A percentile compares a stretch with the other conserved stretches of the same genome.
These are phyloP conservation scores for Holocentrus rufus DNA, from an alignment of 2,797 vertebrate genomes.

Conservation along the genomic window DNA sequence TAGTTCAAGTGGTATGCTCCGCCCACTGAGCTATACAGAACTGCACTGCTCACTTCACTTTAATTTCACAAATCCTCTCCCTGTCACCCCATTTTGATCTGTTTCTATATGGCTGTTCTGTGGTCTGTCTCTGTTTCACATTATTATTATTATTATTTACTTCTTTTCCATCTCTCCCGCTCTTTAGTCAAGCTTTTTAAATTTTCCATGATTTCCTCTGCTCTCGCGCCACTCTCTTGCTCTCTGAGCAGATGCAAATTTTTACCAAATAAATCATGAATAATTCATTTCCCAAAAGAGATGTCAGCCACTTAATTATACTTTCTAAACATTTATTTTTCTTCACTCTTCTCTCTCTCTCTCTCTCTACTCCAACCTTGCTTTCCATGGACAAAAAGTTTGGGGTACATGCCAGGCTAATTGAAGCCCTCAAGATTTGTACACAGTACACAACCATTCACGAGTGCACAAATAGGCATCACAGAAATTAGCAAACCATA, in stretches of 20 bases:
- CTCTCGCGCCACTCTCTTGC: constrained; percentile 44
- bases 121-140: constrained; percentile 36
- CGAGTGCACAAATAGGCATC: neutral
- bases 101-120: constrained; percentile 30
- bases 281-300: constrained; percentile 79
- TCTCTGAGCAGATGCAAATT: constrained; percentile 67
- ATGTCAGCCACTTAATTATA: constrained; percentile 82
- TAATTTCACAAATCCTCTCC: constrained; percentile 34
- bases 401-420: constrained; percentile 34
- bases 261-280: constrained; percentile 77
- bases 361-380: constrained; percentile 31
- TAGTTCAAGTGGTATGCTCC: constrained; percentile 1
- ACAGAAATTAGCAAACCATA: neutral
- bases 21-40: constrained; percentile 11
- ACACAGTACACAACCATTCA: neutral
- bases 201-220: constrained; percentile 38
- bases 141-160: constrained; percentile 12
- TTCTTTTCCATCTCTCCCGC: constrained; percentile 36
- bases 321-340: constrained; percentile 77
- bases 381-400: constrained; percentile 35
- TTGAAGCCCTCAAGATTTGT: constrained; percentile 34
- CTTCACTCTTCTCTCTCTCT: constrained; percentile 36
- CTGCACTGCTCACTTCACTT: constrained; percentile 20
- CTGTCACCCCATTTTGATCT: constrained; percentile 22
- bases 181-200: constrained; percentile 38